phyloP scores from a whole-genome alignment of 2,113 vertebrate genomes.

The Anoplopoma fimbria region DNA sequence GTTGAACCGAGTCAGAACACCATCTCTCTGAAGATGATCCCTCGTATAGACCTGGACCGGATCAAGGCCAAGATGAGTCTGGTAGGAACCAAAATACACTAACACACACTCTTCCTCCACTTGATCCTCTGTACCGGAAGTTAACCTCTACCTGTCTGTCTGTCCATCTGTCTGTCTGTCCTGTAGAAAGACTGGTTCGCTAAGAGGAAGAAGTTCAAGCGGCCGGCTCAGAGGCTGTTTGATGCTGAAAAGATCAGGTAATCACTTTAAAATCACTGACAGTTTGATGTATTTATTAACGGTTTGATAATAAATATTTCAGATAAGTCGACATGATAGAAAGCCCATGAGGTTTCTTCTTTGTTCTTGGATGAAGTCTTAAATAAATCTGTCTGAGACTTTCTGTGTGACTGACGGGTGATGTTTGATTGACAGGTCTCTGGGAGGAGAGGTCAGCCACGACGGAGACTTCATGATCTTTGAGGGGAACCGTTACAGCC shows the following conservation, averaged over 20 bases:
- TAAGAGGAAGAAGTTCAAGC: conserved; percentile 95
- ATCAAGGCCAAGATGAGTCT: conserved; percentile 97
- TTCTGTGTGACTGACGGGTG: not conserved
- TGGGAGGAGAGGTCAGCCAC: conserved; percentile 93
- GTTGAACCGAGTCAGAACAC: conserved; percentile 97
- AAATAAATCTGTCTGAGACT: too few relatives aligned
- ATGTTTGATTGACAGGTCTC: conserved; percentile 83
- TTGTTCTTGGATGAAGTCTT: too few relatives aligned
- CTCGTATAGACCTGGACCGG: conserved; percentile 93
- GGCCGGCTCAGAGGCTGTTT: conserved; percentile 92
- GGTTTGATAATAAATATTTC: not conserved
- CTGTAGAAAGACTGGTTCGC: conserved; percentile 96
- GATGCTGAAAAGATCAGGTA: conserved; percentile 96
- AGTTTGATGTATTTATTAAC: not conserved
- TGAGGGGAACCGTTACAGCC: conserved; percentile 95
- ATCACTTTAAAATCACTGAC: not conserved
- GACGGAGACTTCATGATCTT: conserved; percentile 98
- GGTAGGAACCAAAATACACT: conserved; percentile 74
- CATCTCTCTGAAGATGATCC: conserved; percentile 97
- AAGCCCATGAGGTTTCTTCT: too few relatives aligned
- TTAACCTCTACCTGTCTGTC: not conserved
- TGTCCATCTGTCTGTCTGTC: too few relatives aligned
- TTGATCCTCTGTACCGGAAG: rapidly evolving
- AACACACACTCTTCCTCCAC: not conserved
- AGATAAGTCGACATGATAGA: too few relatives aligned